A percentile compares a stretch with the other conserved stretches of the same genome.
These are phyloP conservation scores for Hemistola chrysoprasaria DNA, from an alignment of 2,888 invertebrate species.

Conservation along the genomic window DNA sequence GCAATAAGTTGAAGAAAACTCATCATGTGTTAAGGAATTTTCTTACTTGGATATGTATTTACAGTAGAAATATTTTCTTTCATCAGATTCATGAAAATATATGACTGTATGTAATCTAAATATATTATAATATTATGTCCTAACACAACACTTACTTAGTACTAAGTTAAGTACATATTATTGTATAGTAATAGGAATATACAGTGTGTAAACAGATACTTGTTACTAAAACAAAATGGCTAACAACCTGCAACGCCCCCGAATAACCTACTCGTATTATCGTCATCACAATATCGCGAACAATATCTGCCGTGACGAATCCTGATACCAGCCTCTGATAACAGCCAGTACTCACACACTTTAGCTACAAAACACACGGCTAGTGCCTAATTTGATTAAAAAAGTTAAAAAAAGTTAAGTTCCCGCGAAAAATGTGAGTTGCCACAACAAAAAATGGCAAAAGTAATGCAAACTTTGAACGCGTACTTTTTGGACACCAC, in stretches of 20 bases:
- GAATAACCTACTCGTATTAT: constrained; percentile 42
- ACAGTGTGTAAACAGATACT: constrained; percentile 5
- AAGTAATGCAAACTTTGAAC: constrained; percentile 63
- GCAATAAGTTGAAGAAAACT: too few relatives aligned
- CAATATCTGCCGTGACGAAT: constrained; percentile 78
- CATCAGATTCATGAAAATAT: too few relatives aligned
- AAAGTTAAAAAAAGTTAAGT: constrained; percentile 25
- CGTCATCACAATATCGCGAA: constrained; percentile 62
- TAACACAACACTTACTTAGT: too few relatives aligned
- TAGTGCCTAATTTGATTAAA: constrained; percentile 13
- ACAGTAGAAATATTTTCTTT: too few relatives aligned
- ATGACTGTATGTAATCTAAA: too few relatives aligned
- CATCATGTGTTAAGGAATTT: too few relatives aligned
- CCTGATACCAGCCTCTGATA: constrained; percentile 74
- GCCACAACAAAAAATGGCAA: constrained; percentile 54
- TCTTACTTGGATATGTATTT: too few relatives aligned
- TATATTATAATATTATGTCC: too few relatives aligned
- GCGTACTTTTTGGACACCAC: constrained; percentile 65
- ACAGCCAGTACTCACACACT: constrained; percentile 62
- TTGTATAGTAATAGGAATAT: too few relatives aligned
- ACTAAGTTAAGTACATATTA: too few relatives aligned
- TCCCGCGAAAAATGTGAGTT: constrained; percentile 32
- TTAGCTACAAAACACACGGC: constrained; percentile 57
- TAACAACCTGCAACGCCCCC: constrained; percentile 33
- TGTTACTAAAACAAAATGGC: constrained; percentile 15